Conservation (phyloP, 2,888 invertebrate genomes). For the Stomorhina lunata region DNA sequence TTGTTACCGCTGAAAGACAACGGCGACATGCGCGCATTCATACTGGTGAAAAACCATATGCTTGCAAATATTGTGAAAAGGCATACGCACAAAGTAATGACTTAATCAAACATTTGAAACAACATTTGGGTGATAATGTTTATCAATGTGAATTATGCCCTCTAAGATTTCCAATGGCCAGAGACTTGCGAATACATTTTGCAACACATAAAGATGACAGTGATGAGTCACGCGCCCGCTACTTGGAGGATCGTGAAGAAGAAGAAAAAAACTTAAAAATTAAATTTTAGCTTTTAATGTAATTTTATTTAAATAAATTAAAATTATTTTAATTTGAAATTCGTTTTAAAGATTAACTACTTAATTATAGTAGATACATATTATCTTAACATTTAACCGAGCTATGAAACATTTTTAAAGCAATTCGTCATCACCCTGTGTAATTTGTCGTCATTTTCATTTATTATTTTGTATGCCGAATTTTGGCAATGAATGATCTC, state of each 20-base stretch:
- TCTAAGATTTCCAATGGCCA: conserved; percentile 60
- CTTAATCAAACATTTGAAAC: conserved; percentile 78
- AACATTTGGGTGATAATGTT: conserved; percentile 82
- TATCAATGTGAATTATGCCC: conserved; percentile 80
- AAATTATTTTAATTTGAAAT: too few relatives aligned
- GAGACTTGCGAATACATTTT: conserved; percentile 65
- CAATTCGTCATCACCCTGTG: too few relatives aligned
- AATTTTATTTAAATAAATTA: too few relatives aligned
- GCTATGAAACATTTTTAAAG: too few relatives aligned
- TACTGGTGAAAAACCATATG: conserved; percentile 79
- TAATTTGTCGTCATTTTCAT: too few relatives aligned
- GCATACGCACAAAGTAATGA: conserved; percentile 69
- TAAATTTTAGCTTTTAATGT: too few relatives aligned
- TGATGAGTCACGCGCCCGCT: conserved; percentile 57
- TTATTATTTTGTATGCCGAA: too few relatives aligned
- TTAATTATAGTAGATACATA: too few relatives aligned
- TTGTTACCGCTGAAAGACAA: conserved; percentile 82
- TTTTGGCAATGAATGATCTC: too few relatives aligned
- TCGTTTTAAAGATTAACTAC: too few relatives aligned
- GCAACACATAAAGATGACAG: conserved; percentile 66
- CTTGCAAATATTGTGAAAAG: conserved; percentile 67
- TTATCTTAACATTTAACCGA: too few relatives aligned
- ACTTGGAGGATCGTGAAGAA: conserved; percentile 32
- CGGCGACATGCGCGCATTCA: conserved; percentile 82
- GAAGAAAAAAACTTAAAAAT: conserved; percentile 29